Percentiles rank a stretch among this genome's conserved stretches.
These are phyloP conservation scores for Amphiprion ocellaris DNA, from an alignment of 2,113 vertebrate species.

Conservation along the genomic window DNA sequence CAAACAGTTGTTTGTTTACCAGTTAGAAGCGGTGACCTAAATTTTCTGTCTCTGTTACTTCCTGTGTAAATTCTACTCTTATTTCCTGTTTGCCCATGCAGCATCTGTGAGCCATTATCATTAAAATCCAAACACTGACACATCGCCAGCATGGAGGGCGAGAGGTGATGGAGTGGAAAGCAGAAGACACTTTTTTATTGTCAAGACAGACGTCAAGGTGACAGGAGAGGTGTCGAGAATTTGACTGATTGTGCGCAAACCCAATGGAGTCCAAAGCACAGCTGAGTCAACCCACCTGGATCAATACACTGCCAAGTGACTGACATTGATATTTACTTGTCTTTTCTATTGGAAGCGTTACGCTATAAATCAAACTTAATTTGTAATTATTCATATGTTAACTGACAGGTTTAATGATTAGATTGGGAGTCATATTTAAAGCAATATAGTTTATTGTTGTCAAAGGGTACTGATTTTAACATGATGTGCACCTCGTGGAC, in stretches of 20 bases:
- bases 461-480: conserved; percentile 12
- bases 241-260: conserved; percentile 49
- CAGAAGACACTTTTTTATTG: conserved; percentile 17
- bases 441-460: conserved; percentile 11
- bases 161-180: conserved; percentile 25
- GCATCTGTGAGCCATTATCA: conserved; percentile 44
- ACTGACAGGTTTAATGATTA: conserved; percentile 18
- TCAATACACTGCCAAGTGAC: conserved; percentile 51
- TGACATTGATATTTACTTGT: conserved; percentile 25
- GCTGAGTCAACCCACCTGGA: conserved; percentile 57
- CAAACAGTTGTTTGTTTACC: conserved; percentile 38
- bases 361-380: conserved; percentile 30
- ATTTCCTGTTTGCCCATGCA: conserved; percentile 56
- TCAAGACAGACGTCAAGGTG: conserved; percentile 56
- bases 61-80: conserved; percentile 5
- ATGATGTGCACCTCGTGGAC: conserved; percentile 25
- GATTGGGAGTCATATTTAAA: conserved; percentile 25
- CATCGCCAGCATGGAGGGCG: background rate
- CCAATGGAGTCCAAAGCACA: conserved; percentile 45
- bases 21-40: conserved; percentile 18
- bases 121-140: conserved; percentile 37
- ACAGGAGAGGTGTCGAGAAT: conserved; percentile 37
- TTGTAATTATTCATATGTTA: conserved; percentile 37
- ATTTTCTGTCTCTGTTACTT: conserved; percentile 34
- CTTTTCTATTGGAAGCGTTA: conserved; percentile 18